Conservation (phyloP, 2,888 invertebrate species). For the Apoda limacodes region DNA sequence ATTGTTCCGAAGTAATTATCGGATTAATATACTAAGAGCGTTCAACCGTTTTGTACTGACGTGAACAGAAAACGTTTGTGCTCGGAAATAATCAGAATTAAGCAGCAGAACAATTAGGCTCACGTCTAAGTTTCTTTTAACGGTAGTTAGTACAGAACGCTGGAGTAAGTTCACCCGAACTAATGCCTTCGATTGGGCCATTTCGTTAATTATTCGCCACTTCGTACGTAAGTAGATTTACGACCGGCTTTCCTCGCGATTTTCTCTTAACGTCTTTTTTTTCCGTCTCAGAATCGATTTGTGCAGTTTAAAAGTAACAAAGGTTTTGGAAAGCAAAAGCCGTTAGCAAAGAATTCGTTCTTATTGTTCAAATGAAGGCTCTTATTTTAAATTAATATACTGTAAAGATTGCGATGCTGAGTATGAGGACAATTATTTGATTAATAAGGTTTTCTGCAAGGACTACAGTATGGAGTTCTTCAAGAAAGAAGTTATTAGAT, state of each 20-base stretch:
- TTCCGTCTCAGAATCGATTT: too few relatives aligned
- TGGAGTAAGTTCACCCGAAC: slow-evolving; percentile 61
- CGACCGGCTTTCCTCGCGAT: slow-evolving; percentile 47
- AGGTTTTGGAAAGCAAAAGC: too few relatives aligned
- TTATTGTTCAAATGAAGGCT: too few relatives aligned
- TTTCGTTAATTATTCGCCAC: slow-evolving; percentile 70
- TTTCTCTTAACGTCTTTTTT: slow-evolving; percentile 36
- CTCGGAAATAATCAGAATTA: slow-evolving; percentile 64
- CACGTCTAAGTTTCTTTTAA: slow-evolving; percentile 68
- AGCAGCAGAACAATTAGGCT: slow-evolving; percentile 59
- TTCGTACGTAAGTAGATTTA: slow-evolving; percentile 69
- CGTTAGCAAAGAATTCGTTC: too few relatives aligned
- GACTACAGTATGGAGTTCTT: too few relatives aligned
- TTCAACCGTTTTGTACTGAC: slow-evolving; percentile 42
- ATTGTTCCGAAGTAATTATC: slow-evolving; percentile 67
- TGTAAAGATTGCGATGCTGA: too few relatives aligned
- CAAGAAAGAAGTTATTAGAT: too few relatives aligned
- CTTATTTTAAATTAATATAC: too few relatives aligned
- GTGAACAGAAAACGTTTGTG: slow-evolving; percentile 48
- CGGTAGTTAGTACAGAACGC: slow-evolving; percentile 56
- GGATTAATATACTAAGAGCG: slow-evolving; percentile 61
- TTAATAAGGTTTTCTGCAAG: too few relatives aligned
- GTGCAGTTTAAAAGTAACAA: too few relatives aligned
- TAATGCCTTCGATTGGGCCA: slow-evolving; percentile 67
- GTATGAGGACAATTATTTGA: too few relatives aligned